phyloP scores from a whole-genome alignment of 2,888 invertebrate genomes.

The Merodon equestris region DNA sequence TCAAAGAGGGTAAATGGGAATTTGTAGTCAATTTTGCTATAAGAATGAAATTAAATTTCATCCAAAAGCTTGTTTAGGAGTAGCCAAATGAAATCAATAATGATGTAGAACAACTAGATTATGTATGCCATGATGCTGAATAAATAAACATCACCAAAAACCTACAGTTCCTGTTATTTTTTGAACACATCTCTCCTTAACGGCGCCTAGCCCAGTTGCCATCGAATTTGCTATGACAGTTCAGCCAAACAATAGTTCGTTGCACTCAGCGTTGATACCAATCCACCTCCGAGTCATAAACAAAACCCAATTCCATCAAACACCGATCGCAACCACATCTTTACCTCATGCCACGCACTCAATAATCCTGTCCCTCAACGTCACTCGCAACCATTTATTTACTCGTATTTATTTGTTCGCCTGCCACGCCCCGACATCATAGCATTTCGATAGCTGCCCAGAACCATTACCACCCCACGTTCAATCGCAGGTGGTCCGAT shows the following conservation, averaged over 20 bases:
- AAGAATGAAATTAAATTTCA: no score
- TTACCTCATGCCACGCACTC: constrained; percentile 23
- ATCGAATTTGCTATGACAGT: background rate
- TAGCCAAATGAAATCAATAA: no score
- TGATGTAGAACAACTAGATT: no score
- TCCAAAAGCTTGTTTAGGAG: no score
- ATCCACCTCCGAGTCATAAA: constrained; percentile 54
- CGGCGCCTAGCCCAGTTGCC: no score
- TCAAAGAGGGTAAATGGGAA: no score
- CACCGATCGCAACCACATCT: no score
- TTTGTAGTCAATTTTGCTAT: no score
- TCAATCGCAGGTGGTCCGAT: constrained; percentile 59
- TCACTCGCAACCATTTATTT: constrained; percentile 45
- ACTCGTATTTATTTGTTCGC: constrained; percentile 49
- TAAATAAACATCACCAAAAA: no score
- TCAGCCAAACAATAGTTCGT: constrained; percentile 17
- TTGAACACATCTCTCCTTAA: no score
- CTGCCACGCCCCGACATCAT: constrained; percentile 26
- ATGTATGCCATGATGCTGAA: no score
- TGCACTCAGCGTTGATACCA: constrained; percentile 29
- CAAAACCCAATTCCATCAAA: constrained; percentile 22
- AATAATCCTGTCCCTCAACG: constrained; percentile 59
- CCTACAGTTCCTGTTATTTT: no score
- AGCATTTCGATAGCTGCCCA: constrained; percentile 57
- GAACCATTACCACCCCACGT: constrained; percentile 22